Base-by-base conservation (phyloP, 2,797 vertebrate species). In the Pristis pectinata region DNA sequence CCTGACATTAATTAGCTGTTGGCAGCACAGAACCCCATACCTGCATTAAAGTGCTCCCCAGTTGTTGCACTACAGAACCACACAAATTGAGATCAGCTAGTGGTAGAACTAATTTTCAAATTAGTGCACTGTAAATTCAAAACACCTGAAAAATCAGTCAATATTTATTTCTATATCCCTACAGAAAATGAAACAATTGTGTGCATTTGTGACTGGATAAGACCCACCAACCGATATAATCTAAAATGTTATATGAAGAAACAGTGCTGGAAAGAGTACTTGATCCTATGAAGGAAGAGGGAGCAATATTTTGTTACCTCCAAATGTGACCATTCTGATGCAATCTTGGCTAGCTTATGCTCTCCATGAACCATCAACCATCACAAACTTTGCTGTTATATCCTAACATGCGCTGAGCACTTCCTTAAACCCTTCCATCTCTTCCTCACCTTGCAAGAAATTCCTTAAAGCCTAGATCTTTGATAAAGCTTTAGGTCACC, bases 41-140 rank as follows among this genome's bases (percentile, higher is more conserved):
- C 15, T 17, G 1, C 6, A 56, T 37, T 6, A 61, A 64, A 61
- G 59, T 61, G 85, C 37, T 89, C 85, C 59, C 59, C 24, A 2
- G n/a, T 91, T 59, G 64, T 91, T 41, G 59, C 59, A 64, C 87
- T 22, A 91, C 64, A 34, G n/a, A 64, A 61, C 17, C 19, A 24
- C 61, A 89, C 61, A 61, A 61, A 19, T 61, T 61, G 85, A 89
- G 27, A 89, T 61, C 56, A 89, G 17, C n/a, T 9, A 37, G 34
- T 64, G 59, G n/a, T 41, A 41, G n/a, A 91, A 91, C n/a, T 37
- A 64, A 91, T 91, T 91, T 91, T n/a, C 17, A 64, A 91, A 41
- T 64, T 37, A 64, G 59, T 30, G 24, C 30, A 87, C 1, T 87
- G 10, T 44, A 30, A 85, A 30, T 53, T 27, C 3, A 30, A 56